A percentile compares a stretch with the other conserved stretches of the same genome.
Conservation (phyloP, 2,888 invertebrate genomes). For the Oasisia sp. region DNA sequence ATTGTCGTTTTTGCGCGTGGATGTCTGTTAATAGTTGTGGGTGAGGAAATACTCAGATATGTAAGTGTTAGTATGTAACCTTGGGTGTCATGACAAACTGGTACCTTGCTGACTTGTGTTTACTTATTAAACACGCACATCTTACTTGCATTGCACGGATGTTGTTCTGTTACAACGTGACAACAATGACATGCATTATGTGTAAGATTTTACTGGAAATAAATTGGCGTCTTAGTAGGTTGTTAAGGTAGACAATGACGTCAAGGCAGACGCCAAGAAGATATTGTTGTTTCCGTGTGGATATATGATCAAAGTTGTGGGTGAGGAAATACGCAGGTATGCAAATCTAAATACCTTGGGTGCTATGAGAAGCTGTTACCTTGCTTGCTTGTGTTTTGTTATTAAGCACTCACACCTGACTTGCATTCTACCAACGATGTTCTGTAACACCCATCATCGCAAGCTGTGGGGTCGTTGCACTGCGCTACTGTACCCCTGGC, state of each 20-base stretch:
- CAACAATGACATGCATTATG: too few species aligned
- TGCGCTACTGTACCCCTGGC: too few species aligned
- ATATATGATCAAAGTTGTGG: neutral
- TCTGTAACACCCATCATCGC: too few species aligned
- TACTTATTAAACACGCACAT: neutral
- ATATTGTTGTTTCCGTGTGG: neutral
- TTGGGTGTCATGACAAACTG: neutral
- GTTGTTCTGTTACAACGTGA: neutral
- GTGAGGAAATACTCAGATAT: neutral
- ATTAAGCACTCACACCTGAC: too few species aligned
- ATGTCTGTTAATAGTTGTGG: neutral
- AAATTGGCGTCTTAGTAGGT: too few species aligned
- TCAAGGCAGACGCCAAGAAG: neutral
- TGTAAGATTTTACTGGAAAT: too few species aligned
- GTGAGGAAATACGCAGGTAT: neutral
- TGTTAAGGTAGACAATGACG: too few species aligned
- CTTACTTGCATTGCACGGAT: neutral
- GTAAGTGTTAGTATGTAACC: neutral
- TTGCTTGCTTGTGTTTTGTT: too few species aligned
- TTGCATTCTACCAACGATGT: too few species aligned
- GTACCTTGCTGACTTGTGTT: neutral
- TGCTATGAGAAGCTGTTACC: too few species aligned
- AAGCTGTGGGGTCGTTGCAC: too few species aligned
- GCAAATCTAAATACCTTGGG: neutral
- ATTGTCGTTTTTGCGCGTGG: neutral